Evolutionary conservation across 2,797 vertebrate species (phyloP), one percentile per base, ranked within the genome.

Genomic region (Lagocephalus sceleratus): DNA sequence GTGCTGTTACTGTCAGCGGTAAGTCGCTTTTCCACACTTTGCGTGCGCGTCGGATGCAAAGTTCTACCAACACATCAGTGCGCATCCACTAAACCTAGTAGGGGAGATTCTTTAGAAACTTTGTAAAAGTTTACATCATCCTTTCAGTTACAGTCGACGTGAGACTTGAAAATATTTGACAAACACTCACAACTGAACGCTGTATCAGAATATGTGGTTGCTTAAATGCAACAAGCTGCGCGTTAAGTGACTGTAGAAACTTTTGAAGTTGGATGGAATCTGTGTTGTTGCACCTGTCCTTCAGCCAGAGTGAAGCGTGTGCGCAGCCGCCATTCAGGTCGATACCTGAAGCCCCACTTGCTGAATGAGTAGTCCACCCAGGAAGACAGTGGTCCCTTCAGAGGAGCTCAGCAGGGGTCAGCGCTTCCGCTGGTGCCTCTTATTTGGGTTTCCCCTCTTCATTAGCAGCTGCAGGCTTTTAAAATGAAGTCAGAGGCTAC

Each of bases 1-100:
- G 54, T 78, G n/a, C 44, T 87, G 35, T 38, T 90, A 49, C 63
- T 90, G 2, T 82, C 81, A 68, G 66, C 78, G 88, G 89, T 91
- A 66, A 90, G 90, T 90, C 20, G 26, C 20, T 17, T 61, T 51
- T 20, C 12, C 40, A 65, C 47, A 35, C 32, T 35, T 35, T 35
- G 32, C 32, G 32, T 35, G 32, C 32, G 32, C 32, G 32, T 35
- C 14, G 12, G 14, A 35, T 10, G 32, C 32, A 14, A 29, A 7
- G 10, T 35, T 35, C 11, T 4, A 35, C 32, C 32, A 35, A 35
- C 32, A 14, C 41, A 57, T 17, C 8, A 64, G 15, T 46, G 25
- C 54, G 46, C 68, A 47, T 32, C 41, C 32, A 26, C n/a, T 12
- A 0, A 42, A 17, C 2, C 15, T 6, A 20, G 6, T 21, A 43